Base-by-base conservation (phyloP, 2,113 vertebrate genomes). In the Hippocampus guttulatus region DNA sequence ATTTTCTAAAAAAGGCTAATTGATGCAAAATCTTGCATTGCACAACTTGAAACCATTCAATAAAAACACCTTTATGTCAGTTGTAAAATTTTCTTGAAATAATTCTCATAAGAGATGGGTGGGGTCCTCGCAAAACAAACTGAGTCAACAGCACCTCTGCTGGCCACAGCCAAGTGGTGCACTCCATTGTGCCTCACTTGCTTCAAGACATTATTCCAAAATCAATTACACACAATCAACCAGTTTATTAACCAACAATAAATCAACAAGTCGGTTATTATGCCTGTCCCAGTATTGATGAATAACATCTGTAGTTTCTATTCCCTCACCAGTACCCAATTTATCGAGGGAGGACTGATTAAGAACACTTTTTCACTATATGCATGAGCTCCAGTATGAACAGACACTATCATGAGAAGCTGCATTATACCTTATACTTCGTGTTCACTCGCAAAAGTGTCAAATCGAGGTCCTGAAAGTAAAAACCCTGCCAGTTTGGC, bases 1-100 rank as follows among this genome's bases (percentile, higher is more conserved):
- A 45, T 63, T 45, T 33, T 15, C 25, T 15, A 38, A 38, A 4
- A 7, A 38, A 61, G 1, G 18, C 10, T 21, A 30, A 52, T 52
- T 62, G 58, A 57, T 63, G 12, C 15, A 67, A 57, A 70, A 68
- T 67, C 8, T 62, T 16, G 11, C 33, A 76, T 38, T 55, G 5
- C 8, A 38, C 40, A n/a, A 30, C 25, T 27, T 61, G 10, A 30
- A 60, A 20, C 47, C 47, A 51, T 51, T 51, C 47, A 20, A 51
- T 51, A 51, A 51, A 51, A 51, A 20, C 16, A 55, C 21, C 10
- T 23, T 55, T 11, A 54, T 10, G 21, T 23, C 21, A 3, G 8
- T 23, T 10, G 20, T n/a, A 11, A n/a, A 0, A 11, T 23, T 55
- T 55, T 55, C n/a, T 23, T 10, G 2, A 23, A 18, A 20, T 6